Evolutionary conservation across 1,140 invertebrate genomes (phyloP), one percentile per base, ranked within the genome.

Genomic region (Drosophila auraria): DNA sequence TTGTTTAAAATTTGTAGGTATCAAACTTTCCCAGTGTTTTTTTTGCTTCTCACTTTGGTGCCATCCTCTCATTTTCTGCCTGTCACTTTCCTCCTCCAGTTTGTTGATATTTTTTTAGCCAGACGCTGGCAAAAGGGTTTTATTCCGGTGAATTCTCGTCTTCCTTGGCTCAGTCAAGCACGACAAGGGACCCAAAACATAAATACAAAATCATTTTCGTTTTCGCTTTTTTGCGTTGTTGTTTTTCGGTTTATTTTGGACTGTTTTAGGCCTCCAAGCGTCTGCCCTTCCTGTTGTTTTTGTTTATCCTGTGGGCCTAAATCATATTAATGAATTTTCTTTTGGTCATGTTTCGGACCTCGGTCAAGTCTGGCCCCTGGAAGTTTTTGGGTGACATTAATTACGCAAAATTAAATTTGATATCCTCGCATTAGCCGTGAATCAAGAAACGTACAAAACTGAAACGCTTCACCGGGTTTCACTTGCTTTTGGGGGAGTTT

Each of bases 301-400:
- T 80, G 45, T 68, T 73, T 49, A 61, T 73, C 47, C 68, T 63
- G 36, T 61, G 51, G 58, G 84, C 70, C 84, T 59, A 87, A 87
- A 87, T 83, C 84, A 89, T 89, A 84, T 84, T 89, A 89, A 89
- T 84, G 84, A 84, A 82, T 90, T 82, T 89, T 90, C 81, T 84
- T 90, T 74, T 69, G 72, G 71, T 63, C 78, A 82, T 82, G 71
- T 80, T 77, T 63, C 58, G 51, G 64, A 72, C 58, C 74, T 38
- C 15, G 45, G 56, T 58, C 54, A 59, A 73, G 70, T 17, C 15
- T 36, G 44, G 27, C 6, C 30, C 5, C 44, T 71, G 70, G 36
- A 73, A 79, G 66, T 56, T 56, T 82, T 73, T 58, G 64, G 68
- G 59, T 57, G 65, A 89, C 84, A 90, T 89, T 90, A 89, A 90